Evolutionary conservation across 2,113 vertebrate species (phyloP).

Genomic region (Rhabdomys dilectus): DNA sequence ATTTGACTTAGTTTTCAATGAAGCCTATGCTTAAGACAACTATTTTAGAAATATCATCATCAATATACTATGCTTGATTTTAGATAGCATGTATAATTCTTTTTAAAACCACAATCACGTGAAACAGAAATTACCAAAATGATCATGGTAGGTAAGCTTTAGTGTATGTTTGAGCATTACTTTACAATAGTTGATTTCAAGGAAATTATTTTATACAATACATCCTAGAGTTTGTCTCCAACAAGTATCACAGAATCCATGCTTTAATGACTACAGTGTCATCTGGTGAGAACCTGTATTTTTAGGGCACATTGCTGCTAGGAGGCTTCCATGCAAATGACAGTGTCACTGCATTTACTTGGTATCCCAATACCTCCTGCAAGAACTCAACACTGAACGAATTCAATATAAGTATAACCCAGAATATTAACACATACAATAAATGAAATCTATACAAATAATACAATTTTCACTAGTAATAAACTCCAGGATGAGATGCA

Average conservation of each 20-base stretch:
- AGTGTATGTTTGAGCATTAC: background rate
- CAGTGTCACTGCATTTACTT: background rate
- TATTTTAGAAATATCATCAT: background rate
- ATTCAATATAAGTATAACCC: background rate
- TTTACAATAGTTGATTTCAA: too few species aligned
- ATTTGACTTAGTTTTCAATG: background rate
- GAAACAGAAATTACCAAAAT: background rate
- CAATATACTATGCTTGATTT: background rate
- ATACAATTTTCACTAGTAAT: background rate
- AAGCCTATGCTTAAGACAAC: background rate
- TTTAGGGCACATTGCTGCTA: background rate
- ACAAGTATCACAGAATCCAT: background rate
- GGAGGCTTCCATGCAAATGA: too few species aligned
- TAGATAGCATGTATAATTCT: background rate
- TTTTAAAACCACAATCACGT: background rate
- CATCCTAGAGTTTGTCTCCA: background rate
- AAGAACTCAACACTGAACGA: background rate
- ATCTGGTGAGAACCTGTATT: background rate
- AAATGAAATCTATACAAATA: background rate
- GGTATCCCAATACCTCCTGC: background rate
- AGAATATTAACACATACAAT: background rate
- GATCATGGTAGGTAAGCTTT: fast-evolving
- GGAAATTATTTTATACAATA: too few species aligned
- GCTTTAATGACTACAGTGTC: background rate
- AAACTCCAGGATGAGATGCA: fast-evolving